Evolutionary conservation across 2,888 invertebrate genomes (phyloP), one percentile per base, ranked within the genome.

Genomic region (Artemia sinica): DNA sequence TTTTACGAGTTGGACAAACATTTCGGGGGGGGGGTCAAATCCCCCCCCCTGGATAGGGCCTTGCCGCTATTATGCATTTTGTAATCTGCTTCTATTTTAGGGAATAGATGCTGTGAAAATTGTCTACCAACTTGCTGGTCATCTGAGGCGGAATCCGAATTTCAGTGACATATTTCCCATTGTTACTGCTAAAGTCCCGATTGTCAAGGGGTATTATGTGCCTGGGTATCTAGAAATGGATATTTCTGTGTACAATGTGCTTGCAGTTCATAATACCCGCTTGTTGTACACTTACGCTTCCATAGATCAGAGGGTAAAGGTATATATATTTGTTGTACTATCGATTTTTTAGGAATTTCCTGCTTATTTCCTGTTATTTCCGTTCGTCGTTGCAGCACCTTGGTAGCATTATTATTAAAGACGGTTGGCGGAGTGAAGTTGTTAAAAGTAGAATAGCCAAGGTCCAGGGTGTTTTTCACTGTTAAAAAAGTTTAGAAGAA

Each of bases 151-250:
- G 28, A 75, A 76, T 69, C 72, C 74, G 12, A 74, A 75, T 9
- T 74, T 80, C 66, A 74, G 75, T 69, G 76, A 79, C 66, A 70
- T 74, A 49, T 65, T 80, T 67, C 76, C 81, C 8, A 82, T 84
- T 67, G 77, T 80, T 8, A 80, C 80, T 14, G 84, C 84, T 49
- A 83, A 83, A 75, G 84, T 84, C 48, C 84, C 84, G 7, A 84
- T 84, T 71, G 80, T 84, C 50, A 84, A 84, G 75, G 83, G 83
- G 75, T 75, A 74, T 13, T 79, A 80, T 71, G 72, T 75, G 8
- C 72, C 73, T 12, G 75, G 76, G 9, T 73, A 74, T 18, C 74
- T 82, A 51, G 82, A 83, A 72, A 82, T 82, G n/a, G 84, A 84
- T 74, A 81, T 84, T 68, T 82, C 82, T 72, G 76, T 83, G 67